Base-by-base conservation (phyloP, 2,888 invertebrate species). In the Brenthis daphne region DNA sequence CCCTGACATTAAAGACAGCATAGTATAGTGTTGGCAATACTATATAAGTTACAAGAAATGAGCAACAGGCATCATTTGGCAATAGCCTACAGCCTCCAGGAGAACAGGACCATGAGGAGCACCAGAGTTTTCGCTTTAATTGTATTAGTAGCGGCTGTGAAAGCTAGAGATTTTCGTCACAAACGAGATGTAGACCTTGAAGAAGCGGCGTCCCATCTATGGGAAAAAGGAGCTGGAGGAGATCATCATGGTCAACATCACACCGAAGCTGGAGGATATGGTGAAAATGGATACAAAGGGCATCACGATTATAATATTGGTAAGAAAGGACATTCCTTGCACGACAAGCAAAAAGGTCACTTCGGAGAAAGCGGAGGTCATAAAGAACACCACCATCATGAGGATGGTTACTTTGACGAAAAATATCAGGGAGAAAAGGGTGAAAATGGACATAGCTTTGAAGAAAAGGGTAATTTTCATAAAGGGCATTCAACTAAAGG, bases 401-500 rank as follows among this genome's bases (percentile, higher is more conserved):
- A 94, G 69, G 95, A 95, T 48, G 95, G 95, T 0, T 94, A 95
- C 84, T 94, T 94, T 75, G 92, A 90, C n/a, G 94, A 95, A 73
- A 94, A 95, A 71, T 90, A 94, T 76, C 93, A 94, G 69, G 95
- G 94, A 1, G 94, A 95, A 69, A 95, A 95, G 76, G 95, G 95
- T 2, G 95, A 94, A 75, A 94, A 95, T 71, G 95, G 95, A 0
- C 84, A 89, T 48, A 85, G 88, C 5, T 91, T 89, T 72, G 93
- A 94, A 81, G 93, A 92, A 77, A 87, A 90, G 74, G 97, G 96
- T 61, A 94, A 95, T 76, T 97, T 94, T 85, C 96, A 96, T 75
- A 97, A 97, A 81, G 97, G 97, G 0, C 97, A 97, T 87, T 95
- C 95, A 79, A 97, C 96, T 70, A 96, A 97, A 82, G 97, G 97